Evolutionary conservation across 2,797 vertebrate species (phyloP).

Genomic region (Lepilemur septentrionalis): DNA sequence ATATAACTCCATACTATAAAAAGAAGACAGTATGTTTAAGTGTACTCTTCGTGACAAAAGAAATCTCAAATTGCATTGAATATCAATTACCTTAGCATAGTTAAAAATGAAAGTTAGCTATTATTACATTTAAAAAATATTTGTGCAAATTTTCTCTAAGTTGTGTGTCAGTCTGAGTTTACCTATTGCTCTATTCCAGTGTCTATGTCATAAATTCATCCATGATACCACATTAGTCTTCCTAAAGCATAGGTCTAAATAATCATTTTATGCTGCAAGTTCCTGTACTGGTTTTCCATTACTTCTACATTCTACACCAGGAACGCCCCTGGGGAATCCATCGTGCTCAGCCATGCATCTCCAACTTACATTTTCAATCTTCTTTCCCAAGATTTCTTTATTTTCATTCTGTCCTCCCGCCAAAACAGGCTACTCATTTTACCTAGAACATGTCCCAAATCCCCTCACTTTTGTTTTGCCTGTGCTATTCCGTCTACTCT

Average conservation of each 20-base stretch:
- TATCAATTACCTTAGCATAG: not conserved
- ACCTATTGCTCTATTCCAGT: not conserved
- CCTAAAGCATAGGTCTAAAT: not conserved
- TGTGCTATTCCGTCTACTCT: not conserved
- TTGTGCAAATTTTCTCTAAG: not conserved
- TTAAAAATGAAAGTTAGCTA: conserved; percentile 1
- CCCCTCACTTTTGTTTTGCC: not conserved
- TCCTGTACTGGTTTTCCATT: conserved; percentile 5
- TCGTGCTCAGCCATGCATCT: not conserved
- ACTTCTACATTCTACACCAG: not conserved
- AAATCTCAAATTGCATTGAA: not conserved
- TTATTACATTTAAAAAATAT: not conserved
- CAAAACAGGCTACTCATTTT: conserved; percentile 16
- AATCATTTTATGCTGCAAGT: not conserved
- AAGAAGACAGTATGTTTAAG: not conserved
- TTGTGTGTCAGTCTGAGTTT: not conserved
- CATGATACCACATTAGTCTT: not conserved
- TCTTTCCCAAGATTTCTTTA: not conserved
- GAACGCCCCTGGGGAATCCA: not conserved
- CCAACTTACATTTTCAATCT: not conserved
- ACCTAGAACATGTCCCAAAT: not conserved
- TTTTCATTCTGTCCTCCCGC: not conserved
- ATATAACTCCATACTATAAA: not conserved
- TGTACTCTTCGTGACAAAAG: not conserved
- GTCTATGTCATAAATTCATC: not conserved